Conservation (phyloP, 2,113 vertebrate genomes). For the Origma solitaria region DNA sequence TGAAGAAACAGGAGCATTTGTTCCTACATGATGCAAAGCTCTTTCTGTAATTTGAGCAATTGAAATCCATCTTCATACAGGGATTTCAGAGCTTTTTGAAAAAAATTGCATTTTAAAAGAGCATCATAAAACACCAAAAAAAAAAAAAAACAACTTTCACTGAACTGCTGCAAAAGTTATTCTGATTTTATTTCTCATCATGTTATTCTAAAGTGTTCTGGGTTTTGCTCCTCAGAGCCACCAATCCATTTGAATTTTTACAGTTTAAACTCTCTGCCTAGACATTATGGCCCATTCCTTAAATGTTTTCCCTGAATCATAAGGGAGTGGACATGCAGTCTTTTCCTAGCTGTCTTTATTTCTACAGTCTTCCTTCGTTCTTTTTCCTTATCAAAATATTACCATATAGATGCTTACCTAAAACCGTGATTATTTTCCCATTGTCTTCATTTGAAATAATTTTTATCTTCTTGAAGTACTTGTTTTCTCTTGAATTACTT, state of each 20-base stretch:
- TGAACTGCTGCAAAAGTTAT: background rate
- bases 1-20: background rate
- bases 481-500: background rate
- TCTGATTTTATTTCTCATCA: background rate
- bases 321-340: background rate
- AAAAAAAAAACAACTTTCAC: background rate
- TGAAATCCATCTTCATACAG: background rate
- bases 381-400: background rate
- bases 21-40: background rate
- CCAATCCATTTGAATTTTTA: background rate
- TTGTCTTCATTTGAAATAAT: background rate
- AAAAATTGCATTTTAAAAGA: background rate
- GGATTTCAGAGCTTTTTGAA: background rate
- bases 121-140: background rate
- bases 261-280: background rate
- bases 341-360: background rate
- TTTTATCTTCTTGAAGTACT: background rate
- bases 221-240: background rate
- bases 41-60: background rate
- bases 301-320: background rate
- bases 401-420: background rate
- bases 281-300: background rate
- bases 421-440: background rate
- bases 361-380: background rate
- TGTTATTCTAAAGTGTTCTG: background rate